Evolutionary conservation across 2,797 vertebrate species (phyloP).

Genomic region (Cirrhinus mrigala): DNA sequence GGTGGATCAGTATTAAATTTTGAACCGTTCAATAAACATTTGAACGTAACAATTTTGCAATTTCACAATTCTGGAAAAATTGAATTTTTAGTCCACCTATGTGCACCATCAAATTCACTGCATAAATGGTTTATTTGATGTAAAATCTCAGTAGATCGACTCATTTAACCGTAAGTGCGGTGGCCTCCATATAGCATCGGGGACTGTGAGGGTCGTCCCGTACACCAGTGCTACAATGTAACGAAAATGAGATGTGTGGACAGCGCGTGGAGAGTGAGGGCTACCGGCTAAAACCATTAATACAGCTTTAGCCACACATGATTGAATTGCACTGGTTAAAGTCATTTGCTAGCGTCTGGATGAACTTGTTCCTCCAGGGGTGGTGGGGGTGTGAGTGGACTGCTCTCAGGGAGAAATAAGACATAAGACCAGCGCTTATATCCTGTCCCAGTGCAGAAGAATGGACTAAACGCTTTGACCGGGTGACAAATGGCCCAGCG

Average conservation of each 20-base stretch:
- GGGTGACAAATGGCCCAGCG: constrained; percentile 23
- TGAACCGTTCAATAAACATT: background rate
- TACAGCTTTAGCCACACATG: constrained; percentile 28
- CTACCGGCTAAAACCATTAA: constrained; percentile 18
- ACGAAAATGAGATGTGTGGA: constrained; percentile 9
- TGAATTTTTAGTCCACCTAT: background rate
- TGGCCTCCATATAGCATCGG: background rate
- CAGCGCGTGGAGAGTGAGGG: background rate
- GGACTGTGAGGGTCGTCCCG: background rate
- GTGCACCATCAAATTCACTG: background rate
- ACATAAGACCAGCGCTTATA: constrained; percentile 29
- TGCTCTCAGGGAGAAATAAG: constrained; percentile 64
- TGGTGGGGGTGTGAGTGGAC: constrained; percentile 36
- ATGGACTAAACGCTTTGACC: constrained; percentile 32
- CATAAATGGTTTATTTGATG: background rate
- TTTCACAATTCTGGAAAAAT: background rate
- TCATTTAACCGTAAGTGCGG: background rate
- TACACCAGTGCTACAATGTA: constrained; percentile 4
- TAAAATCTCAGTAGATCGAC: background rate
- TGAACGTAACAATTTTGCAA: background rate
- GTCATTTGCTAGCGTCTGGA: constrained; percentile 43
- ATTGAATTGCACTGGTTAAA: constrained; percentile 45
- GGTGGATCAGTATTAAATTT: background rate
- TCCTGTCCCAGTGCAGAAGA: constrained; percentile 28
- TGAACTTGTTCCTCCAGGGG: constrained; percentile 40